Evolutionary conservation across 2,888 invertebrate species (phyloP), one percentile per base, ranked within the genome.

Genomic region (Stenolophus ochropezus): DNA sequence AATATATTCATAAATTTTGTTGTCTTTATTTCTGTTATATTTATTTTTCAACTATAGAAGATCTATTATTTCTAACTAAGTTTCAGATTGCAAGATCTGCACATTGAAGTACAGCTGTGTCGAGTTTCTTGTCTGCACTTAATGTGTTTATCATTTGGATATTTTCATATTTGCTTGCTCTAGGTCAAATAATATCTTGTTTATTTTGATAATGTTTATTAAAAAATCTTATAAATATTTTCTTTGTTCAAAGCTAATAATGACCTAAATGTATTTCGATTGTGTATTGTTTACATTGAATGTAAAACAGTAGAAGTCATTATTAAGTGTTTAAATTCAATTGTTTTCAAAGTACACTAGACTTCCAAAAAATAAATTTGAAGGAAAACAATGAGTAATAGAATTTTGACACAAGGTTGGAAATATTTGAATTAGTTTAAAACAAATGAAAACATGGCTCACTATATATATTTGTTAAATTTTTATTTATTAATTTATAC

Each of bases 111-210:
- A 42, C 2, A 42, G 6, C 11, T 42, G 8, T 42, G 1, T 42
- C 11, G 33, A 6, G 11, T 11, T 42, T 42, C 33, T 4, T 42
- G 11, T 11, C 6, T 42, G 33, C 1, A 42, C 6, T 42, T 42
- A 42, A 42, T 11, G 0, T 1, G 4, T 42, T 42, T 42, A 42
- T 56, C 56, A 21, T 4, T 0, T 20, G 3, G 56, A 20, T 56
- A 56, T 56, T 56, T 56, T 56, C 56, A 8, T 56, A 56, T 56
- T 42, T 56, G 20, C 56, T 21, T 56, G 56, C 56, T 56, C 18
- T 56, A 56, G 56, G 56, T 56, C 56, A 56, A 56, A 56, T 56
- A 6, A 56, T 18, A 56, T 18, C 20, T 20, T 6, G 20, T 18
- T 56, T 56, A 56, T 56, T 56, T 56, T 56, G 56, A 56, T 56